Evolutionary conservation across 2,797 vertebrate species (phyloP), one percentile per base, ranked within the genome.

Genomic region (Chelidonichthys spinosus): DNA sequence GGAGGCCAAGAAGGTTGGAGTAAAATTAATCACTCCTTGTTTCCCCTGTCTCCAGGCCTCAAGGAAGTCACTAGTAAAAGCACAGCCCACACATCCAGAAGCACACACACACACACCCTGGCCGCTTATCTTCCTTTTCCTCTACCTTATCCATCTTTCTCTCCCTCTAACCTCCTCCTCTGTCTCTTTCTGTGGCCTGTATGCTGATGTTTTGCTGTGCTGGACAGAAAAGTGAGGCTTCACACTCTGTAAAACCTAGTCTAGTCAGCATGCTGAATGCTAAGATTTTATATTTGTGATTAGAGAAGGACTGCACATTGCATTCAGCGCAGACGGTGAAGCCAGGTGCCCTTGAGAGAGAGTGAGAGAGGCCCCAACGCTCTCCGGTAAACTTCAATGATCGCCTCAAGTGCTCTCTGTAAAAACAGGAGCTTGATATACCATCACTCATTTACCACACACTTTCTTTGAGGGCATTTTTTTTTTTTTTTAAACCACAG

Each of bases 21-120:
- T 81, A 82, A 83, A 91, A 95, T 94, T 91, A 93, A 94, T 95
- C 91, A 94, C 87, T 88, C 78, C 88, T 88, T 89, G 89, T 93
- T 93, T 91, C 74, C 76, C 79, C 78, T 92, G 88, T 92, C 92
- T 92, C 55, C 65, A 35, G 74, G 86, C 85, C 74, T 66, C 43
- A 44, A 85, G 87, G 83, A 87, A 88, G 86, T 86, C 82, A 65
- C 81, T 61, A 75, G 81, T 72, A 75, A 75, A 83, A 63, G 55
- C 33, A 5, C 81, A 78, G 69, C 86, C 74, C 85, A 88, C 85
- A 89, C 89, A 87, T 72, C 65, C 75, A 87, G 62, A 87, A 50
- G 59, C 37, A 70, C 10, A 75, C 61, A 78, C 32, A 73, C 69
- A 72, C 54, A 63, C 62, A 71, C 69, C 33, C 73, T 40, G 78